Percentiles rank a stretch among this genome's conserved stretches.
Evolutionary conservation across 2,888 invertebrate genomes (phyloP).

Genomic region (Dioctria linearis): DNA sequence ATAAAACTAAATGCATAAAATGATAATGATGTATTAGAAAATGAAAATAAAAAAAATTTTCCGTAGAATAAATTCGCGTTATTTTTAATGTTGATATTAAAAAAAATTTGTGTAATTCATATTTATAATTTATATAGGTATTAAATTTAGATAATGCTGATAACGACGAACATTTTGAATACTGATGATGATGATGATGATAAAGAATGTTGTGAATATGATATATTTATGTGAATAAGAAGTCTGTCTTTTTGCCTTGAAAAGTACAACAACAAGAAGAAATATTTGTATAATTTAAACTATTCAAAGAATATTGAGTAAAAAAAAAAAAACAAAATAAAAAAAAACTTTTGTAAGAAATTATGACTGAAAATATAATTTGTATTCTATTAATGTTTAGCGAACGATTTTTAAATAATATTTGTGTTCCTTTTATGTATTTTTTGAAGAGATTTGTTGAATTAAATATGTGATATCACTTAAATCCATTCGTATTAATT

Average conservation of each 20-base stretch:
- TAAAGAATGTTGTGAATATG: not conserved
- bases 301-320: slow-evolving; percentile 37
- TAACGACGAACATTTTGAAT: not conserved
- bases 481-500: slow-evolving; percentile 12
- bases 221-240: slow-evolving; percentile 48
- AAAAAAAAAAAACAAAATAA: slow-evolving; percentile 26
- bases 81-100: slow-evolving; percentile 33
- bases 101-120: too few relatives aligned
- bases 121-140: not conserved
- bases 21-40: not conserved
- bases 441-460: slow-evolving; percentile 47
- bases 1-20: slow-evolving; percentile 13
- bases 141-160: not conserved
- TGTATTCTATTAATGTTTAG: slow-evolving; percentile 46
- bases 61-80: slow-evolving; percentile 26
- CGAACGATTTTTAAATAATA: slow-evolving; percentile 49
- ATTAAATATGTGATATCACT: slow-evolving; percentile 51
- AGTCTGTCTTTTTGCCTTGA: slow-evolving; percentile 52
- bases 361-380: slow-evolving; percentile 43
- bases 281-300: slow-evolving; percentile 47
- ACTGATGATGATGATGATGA: not conserved
- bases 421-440: slow-evolving; percentile 49
- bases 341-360: slow-evolving; percentile 44
- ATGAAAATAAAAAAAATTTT: slow-evolving; percentile 2
- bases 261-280: slow-evolving; percentile 29